Evolutionary conservation across 1,140 invertebrate species (phyloP).

Genomic region (Dolichoris vasculosae): DNA sequence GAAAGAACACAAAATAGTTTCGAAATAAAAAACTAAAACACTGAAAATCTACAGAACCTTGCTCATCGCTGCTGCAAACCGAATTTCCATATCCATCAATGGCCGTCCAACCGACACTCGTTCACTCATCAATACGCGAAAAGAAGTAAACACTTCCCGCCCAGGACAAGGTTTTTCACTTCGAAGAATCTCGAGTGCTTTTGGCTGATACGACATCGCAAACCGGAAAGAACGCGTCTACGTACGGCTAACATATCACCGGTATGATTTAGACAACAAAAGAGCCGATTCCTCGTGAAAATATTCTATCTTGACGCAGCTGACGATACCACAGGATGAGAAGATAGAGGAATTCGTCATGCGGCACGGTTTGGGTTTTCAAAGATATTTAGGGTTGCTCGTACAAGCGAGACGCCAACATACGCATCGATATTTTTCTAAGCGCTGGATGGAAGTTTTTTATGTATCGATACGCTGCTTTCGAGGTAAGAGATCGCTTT

Average conservation of each 20-base stretch:
- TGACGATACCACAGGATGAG: slow-evolving; percentile 50
- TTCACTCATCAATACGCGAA: not conserved
- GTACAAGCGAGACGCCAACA: no score
- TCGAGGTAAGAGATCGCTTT: not conserved
- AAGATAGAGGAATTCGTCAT: not conserved
- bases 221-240: not conserved
- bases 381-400: not conserved
- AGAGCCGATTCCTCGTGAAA: slow-evolving; percentile 36
- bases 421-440: no score
- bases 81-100: slow-evolving; percentile 6
- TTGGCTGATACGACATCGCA: not conserved
- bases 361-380: not conserved
- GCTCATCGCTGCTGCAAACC: not conserved
- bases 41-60: not conserved
- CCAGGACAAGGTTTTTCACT: not conserved
- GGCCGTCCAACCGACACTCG: not conserved
- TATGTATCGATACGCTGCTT: no score
- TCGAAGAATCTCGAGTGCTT: not conserved
- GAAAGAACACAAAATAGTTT: no score
- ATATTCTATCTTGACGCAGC: slow-evolving; percentile 58
- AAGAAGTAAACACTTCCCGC: not conserved
- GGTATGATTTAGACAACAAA: slow-evolving; percentile 65
- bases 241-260: slow-evolving; percentile 57
- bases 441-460: no score
- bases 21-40: no score